Percentiles rank a stretch among this genome's conserved stretches.
phyloP scores from a whole-genome alignment of 2,797 vertebrate species.

The Enteromius anoplus region DNA sequence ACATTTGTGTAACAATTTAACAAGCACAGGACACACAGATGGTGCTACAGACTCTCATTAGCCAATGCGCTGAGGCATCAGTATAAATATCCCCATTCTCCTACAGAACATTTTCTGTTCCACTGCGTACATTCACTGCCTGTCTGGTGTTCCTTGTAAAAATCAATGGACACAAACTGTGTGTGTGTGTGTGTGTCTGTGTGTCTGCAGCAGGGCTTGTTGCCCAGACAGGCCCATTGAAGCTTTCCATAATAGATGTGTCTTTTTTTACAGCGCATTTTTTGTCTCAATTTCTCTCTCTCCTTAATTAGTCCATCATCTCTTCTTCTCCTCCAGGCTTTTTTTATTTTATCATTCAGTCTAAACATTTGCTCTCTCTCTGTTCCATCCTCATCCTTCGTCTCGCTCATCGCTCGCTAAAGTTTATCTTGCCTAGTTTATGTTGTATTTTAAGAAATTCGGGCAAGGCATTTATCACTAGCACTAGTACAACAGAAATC shows the following conservation, averaged over 20 bases:
- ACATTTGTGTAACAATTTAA: constrained; percentile 4
- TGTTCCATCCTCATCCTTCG: constrained; percentile 57
- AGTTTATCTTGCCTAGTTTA: background rate
- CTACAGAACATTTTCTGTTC: constrained; percentile 15
- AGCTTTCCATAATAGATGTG: constrained; percentile 7
- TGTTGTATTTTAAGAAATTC: background rate
- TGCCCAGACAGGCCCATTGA: constrained; percentile 23
- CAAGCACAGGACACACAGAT: background rate
- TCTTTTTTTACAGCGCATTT: constrained; percentile 48
- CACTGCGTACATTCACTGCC: constrained; percentile 15
- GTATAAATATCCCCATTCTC: constrained; percentile 26
- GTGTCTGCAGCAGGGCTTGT: constrained; percentile 8
- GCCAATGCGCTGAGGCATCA: background rate
- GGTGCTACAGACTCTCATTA: constrained; percentile 1
- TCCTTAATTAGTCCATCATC: constrained; percentile 15
- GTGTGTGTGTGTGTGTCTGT: background rate
- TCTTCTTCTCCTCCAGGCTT: background rate
- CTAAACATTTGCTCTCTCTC: background rate
- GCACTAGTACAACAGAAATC: background rate
- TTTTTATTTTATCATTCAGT: background rate
- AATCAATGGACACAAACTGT: background rate
- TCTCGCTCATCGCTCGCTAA: background rate
- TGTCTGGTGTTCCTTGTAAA: constrained; percentile 27
- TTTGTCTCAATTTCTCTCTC: constrained; percentile 54
- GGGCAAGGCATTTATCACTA: background rate